A percentile compares a stretch with the other conserved stretches of the same genome.
Conservation (phyloP, 1,140 invertebrate species). For the Drosophila orosa region DNA sequence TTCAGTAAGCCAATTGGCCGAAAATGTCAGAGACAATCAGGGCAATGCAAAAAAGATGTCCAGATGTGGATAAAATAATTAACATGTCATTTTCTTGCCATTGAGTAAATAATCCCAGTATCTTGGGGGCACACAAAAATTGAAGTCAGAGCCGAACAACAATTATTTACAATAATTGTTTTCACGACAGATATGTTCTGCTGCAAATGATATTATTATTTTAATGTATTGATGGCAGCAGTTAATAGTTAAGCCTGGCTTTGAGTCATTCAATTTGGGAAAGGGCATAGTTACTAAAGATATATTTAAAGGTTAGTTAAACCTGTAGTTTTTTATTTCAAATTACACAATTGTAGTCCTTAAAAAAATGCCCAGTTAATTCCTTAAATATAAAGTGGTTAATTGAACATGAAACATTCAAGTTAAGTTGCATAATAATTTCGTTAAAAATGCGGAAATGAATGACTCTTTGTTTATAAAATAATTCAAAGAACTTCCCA, state of each 20-base stretch:
- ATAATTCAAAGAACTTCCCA: not conserved
- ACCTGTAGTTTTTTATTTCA: too few relatives aligned
- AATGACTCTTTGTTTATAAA: not conserved
- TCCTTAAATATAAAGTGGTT: not conserved
- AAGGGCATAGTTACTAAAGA: not conserved
- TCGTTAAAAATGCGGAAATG: not conserved
- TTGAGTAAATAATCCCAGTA: conserved; percentile 22
- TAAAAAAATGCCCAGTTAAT: too few relatives aligned
- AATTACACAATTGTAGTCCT: too few relatives aligned
- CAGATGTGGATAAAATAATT: conserved; percentile 29
- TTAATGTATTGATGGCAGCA: not conserved
- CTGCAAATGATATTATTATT: not conserved
- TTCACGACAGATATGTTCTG: conserved; percentile 11
- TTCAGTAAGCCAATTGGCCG: conserved; percentile 47
- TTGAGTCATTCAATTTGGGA: not conserved
- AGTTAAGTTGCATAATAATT: not conserved
- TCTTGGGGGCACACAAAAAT: conserved; percentile 8
- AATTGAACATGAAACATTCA: not conserved
- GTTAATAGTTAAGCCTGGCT: not conserved
- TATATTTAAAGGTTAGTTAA: not conserved
- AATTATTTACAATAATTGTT: conserved; percentile 13
- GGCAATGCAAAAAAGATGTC: not conserved
- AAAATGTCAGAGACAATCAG: conserved; percentile 30
- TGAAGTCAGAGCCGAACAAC: not conserved
- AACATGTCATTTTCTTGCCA: conserved; percentile 24